Conservation (phyloP, 2,797 vertebrate genomes). For the Phaenicophaeus curvirostris region DNA sequence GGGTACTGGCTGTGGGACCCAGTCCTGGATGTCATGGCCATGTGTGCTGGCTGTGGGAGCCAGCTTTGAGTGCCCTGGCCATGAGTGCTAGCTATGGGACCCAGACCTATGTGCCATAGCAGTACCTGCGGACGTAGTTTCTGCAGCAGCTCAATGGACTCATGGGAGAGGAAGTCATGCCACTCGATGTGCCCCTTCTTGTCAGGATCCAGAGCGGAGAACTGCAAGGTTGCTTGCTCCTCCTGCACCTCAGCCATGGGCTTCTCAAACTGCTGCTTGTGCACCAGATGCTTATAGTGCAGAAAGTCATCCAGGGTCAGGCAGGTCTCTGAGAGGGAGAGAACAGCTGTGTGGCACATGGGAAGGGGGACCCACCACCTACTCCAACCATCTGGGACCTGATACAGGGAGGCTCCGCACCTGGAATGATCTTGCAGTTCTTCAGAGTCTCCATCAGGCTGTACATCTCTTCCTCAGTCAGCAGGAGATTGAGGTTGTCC, state of each 20-base stretch:
- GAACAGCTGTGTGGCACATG: rapidly evolving
- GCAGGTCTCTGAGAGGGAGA: slow-evolving; percentile 83
- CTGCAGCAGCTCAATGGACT: slow-evolving; percentile 90
- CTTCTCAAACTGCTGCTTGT: slow-evolving; percentile 87
- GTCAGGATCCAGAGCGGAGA: slow-evolving; percentile 88
- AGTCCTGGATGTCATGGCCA: neutral
- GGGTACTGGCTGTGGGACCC: neutral
- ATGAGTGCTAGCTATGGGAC: neutral
- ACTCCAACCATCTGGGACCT: rapidly evolving
- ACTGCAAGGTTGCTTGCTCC: slow-evolving; percentile 88
- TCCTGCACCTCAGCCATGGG: slow-evolving; percentile 88
- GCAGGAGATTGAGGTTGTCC: slow-evolving; percentile 94
- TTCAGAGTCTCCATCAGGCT: slow-evolving; percentile 91
- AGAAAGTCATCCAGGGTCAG: slow-evolving; percentile 93
- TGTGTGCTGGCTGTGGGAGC: neutral
- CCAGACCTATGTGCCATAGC: neutral
- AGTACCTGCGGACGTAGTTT: slow-evolving; percentile 89
- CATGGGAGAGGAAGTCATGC: slow-evolving; percentile 93
- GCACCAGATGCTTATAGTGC: slow-evolving; percentile 91
- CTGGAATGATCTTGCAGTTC: slow-evolving; percentile 93
- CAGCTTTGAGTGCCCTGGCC: too few relatives aligned
- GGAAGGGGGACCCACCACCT: neutral
- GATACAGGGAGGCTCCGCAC: slow-evolving; percentile 31
- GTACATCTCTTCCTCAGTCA: slow-evolving; percentile 97
- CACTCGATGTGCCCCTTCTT: slow-evolving; percentile 92